These are phyloP conservation scores for Apostichopus leukothele DNA, from an alignment of 53 echinoderm and acorn worm genomes.

Conservation along the genomic window DNA sequence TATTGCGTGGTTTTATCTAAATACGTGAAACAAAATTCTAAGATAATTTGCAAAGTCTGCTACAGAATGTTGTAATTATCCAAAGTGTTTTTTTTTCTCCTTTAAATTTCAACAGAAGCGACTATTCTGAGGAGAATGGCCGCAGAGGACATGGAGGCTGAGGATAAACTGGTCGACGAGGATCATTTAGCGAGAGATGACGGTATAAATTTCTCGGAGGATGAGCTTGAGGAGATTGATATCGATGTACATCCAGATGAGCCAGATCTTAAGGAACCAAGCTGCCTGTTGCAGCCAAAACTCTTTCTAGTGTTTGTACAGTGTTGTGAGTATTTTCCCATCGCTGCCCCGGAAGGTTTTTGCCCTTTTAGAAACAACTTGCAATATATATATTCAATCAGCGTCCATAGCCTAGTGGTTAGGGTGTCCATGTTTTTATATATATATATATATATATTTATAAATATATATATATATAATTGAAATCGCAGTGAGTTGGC, in stretches of 20 bases:
- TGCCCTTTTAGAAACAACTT: too few species aligned
- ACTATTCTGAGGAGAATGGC: background rate
- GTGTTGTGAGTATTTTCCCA: conserved; percentile 22
- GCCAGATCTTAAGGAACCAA: conserved; percentile 19
- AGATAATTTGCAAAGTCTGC: too few species aligned
- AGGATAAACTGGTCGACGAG: conserved; percentile 13
- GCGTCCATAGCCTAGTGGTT: too few species aligned
- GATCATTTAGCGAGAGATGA: conserved; percentile 26
- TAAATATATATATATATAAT: too few species aligned
- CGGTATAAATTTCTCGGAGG: conserved; percentile 2
- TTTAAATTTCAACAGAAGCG: background rate
- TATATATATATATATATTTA: too few species aligned
- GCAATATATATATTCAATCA: too few species aligned
- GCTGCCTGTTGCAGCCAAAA: conserved; percentile 20
- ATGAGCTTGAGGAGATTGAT: conserved; percentile 41
- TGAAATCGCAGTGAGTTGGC: too few species aligned
- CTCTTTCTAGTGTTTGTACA: conserved; percentile 5
- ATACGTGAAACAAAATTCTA: too few species aligned
- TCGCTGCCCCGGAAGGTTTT: background rate
- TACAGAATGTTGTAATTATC: too few species aligned
- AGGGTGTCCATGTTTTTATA: too few species aligned
- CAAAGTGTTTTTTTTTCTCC: background rate
- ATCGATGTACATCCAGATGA: conserved; percentile 42
- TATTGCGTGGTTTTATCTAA: too few species aligned
- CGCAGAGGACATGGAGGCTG: conserved; percentile 14